Evolutionary conservation across 2,888 invertebrate species (phyloP).

Genomic region (Rotaria magnacalcarata): DNA sequence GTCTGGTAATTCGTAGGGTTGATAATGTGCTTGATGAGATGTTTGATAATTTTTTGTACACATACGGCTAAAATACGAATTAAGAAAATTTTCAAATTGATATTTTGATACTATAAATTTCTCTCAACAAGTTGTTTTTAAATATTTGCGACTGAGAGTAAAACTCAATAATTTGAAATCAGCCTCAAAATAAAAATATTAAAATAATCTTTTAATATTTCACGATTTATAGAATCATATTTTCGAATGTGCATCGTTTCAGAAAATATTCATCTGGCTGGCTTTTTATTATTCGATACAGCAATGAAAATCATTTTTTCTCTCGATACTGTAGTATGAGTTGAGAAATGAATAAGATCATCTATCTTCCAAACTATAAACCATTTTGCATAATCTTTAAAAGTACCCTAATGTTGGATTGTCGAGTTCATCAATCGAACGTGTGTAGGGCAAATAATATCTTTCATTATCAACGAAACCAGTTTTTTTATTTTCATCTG

Average conservation of each 20-base stretch:
- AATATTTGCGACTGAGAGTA: too few relatives aligned
- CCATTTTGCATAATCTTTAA: neutral
- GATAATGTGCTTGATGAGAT: slow-evolving; percentile 54
- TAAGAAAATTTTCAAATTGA: neutral
- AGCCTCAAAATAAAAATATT: too few relatives aligned
- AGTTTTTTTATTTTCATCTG: slow-evolving; percentile 52
- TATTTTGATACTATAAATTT: neutral
- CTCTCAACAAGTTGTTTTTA: too few relatives aligned
- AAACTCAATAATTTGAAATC: too few relatives aligned
- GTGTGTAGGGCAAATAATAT: slow-evolving; percentile 57
- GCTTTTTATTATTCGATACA: too few relatives aligned
- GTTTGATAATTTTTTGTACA: slow-evolving; percentile 56
- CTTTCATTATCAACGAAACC: slow-evolving; percentile 58
- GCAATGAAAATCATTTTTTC: too few relatives aligned
- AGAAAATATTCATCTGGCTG: too few relatives aligned
- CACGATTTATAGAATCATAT: too few relatives aligned
- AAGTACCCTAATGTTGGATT: slow-evolving; percentile 56
- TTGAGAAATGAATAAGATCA: too few relatives aligned
- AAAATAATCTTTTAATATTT: too few relatives aligned
- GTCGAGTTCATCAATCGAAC: slow-evolving; percentile 55
- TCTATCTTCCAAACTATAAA: neutral
- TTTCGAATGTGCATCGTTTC: too few relatives aligned
- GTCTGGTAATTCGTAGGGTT: slow-evolving; percentile 51
- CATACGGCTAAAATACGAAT: slow-evolving; percentile 52
- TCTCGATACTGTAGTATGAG: too few relatives aligned